Base-by-base conservation (phyloP, 2,888 invertebrate species). In the Perizoma affinitatum region DNA sequence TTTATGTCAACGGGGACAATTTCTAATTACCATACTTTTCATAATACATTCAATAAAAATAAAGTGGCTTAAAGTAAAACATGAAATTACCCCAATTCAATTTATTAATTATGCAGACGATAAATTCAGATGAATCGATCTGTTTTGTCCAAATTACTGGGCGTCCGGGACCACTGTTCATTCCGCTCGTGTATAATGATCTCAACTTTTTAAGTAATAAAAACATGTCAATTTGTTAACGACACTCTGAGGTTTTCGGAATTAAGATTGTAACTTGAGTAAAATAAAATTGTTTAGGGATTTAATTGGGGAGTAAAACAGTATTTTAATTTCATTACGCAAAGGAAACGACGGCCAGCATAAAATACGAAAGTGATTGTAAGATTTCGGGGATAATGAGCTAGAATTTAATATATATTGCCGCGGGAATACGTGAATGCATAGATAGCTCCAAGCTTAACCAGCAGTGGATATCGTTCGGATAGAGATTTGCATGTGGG, bases 181-280 rank as follows among this genome's bases (percentile, higher is more conserved):
- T 79, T 75, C 62, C 75, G 69, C 73, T 76, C 78, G 80, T 81
- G 82, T 80, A 82, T 84, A 83, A 84, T 82, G 81, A 77, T 74
- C 70, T 61, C 67, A 59, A 68, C 69, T 73, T 76, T 75, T 76
- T 61, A 61, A 70, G 75, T 69, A 76, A 80, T 83, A 84, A 84
- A 84, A 82, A 78, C 71, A 79, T 82, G 82, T 80, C 81, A 81
- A 83, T 79, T 81, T 80, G 82, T 80, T 83, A 79, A 83, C 74
- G 81, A 78, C 74, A 65, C 62, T 70, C 53, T 65, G 68, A 70
- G 66, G 65, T 66, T 71, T 22, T 67, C 22, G 70, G 67, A 78
- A 73, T 71, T 78, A 78, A 75, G 77, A 77, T 75, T 72, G 72
- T 64, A 58, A 54, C 54, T 57, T 4, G 61, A 53, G 61, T 59